A percentile compares a stretch with the other conserved stretches of the same genome.
These are phyloP conservation scores for Pachypsylla venusta DNA, from an alignment of 1,140 invertebrate genomes.

Conservation along the genomic window DNA sequence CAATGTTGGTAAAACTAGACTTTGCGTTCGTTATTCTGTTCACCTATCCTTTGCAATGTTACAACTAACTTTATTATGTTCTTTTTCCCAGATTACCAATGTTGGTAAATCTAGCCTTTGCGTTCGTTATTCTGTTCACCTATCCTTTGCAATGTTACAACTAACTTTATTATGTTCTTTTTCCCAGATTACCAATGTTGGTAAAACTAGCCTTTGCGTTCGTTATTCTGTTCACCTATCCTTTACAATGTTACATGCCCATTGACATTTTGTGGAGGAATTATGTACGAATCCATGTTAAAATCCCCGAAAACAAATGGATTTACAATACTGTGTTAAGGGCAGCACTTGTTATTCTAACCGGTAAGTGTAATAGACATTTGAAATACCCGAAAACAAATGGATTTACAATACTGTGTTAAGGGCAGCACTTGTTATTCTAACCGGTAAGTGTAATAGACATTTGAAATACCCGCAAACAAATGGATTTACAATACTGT, in stretches of 20 bases:
- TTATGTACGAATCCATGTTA: neutral
- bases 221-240: constrained; percentile 5
- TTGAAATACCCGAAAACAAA: neutral
- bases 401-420: neutral
- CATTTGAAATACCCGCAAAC: neutral
- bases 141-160: constrained; percentile 7
- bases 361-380: too few relatives aligned
- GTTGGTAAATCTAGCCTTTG: neutral
- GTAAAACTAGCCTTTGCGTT: constrained; percentile 1
- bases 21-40: constrained; percentile 5
- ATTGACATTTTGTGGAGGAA: constrained; percentile 2
- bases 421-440: neutral
- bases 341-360: neutral
- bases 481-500: constrained; percentile 2
- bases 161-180: neutral
- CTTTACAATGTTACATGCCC: constrained; percentile 3
- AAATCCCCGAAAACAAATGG: neutral
- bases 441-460: neutral
- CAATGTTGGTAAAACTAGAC: neutral
- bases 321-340: neutral
- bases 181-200: neutral
- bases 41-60: constrained; percentile 6
- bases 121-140: constrained; percentile 1
- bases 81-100: constrained; percentile 1
- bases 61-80: neutral